Percentiles rank a stretch among this genome's conserved stretches.
phyloP scores from a whole-genome alignment of 2,888 invertebrate genomes.

The Ptychoptera albimana region DNA sequence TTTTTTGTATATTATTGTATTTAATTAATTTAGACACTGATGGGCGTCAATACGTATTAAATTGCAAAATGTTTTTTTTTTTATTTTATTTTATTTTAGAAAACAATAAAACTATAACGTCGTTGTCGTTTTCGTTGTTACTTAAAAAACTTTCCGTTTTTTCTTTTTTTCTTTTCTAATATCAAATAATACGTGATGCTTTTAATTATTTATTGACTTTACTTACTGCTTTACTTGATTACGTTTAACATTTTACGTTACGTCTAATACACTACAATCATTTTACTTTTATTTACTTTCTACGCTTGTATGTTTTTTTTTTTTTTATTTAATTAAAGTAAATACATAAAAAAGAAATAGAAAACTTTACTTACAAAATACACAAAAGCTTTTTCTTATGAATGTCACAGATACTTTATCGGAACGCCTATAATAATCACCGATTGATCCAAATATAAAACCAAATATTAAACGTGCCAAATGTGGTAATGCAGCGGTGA shows the following conservation, averaged over 20 bases:
- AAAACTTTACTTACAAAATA: slow-evolving; percentile 38
- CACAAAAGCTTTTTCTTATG: slow-evolving; percentile 47
- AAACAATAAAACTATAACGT: too few relatives aligned
- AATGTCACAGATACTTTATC: slow-evolving; percentile 34
- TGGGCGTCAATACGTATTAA: too few relatives aligned
- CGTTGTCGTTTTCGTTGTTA: too few relatives aligned
- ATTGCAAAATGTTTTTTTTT: too few relatives aligned
- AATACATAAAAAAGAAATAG: slow-evolving; percentile 18
- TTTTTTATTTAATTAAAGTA: slow-evolving; percentile 27
- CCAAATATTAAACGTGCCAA: slow-evolving; percentile 50
- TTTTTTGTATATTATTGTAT: too few relatives aligned
- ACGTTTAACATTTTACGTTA: neutral
- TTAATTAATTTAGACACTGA: too few relatives aligned
- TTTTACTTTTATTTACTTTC: neutral
- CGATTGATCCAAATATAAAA: slow-evolving; percentile 52
- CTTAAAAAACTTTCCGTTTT: too few relatives aligned
- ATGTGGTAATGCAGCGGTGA: slow-evolving; percentile 53
- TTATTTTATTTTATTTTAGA: too few relatives aligned
- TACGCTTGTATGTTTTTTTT: slow-evolving; percentile 14
- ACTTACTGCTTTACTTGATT: too few relatives aligned
- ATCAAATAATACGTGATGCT: too few relatives aligned
- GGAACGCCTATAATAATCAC: slow-evolving; percentile 41
- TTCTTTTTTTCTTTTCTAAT: too few relatives aligned
- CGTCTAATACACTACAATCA: neutral
- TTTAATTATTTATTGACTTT: too few relatives aligned